These are phyloP conservation scores for Ceuthmochares aereus DNA, from an alignment of 2,113 vertebrate species.

Conservation along the genomic window DNA sequence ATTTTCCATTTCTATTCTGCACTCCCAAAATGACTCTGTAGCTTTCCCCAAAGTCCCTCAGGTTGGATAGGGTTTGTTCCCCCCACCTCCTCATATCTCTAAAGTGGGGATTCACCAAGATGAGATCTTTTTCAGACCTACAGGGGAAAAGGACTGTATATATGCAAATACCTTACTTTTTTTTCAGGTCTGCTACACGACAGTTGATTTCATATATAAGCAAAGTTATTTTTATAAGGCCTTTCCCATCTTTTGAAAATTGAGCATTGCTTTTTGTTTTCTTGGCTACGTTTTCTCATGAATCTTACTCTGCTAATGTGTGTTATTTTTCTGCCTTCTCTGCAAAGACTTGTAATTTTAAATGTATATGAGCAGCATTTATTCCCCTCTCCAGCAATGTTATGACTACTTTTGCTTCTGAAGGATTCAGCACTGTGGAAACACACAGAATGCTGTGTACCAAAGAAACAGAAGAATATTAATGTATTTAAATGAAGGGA, in stretches of 20 bases:
- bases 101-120: background rate
- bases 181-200: fast-evolving
- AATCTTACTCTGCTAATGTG: background rate
- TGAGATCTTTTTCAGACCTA: background rate
- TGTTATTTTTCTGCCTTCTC: background rate
- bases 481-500: background rate
- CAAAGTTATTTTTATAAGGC: background rate
- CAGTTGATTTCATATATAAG: background rate
- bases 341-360: slow-evolving; percentile 8
- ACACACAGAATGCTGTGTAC: background rate
- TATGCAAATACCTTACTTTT: background rate
- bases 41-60: background rate
- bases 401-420: background rate
- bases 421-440: background rate
- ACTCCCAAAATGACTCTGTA: background rate
- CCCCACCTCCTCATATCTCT: background rate
- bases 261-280: background rate
- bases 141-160: background rate
- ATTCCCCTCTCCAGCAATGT: background rate
- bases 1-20: background rate
- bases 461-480: background rate
- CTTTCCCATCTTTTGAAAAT: background rate
- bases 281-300: background rate
- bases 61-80: background rate
- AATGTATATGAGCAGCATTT: background rate